Evolutionary conservation across 1,140 invertebrate species (phyloP).

Genomic region (Heliconius hewitsoni): DNA sequence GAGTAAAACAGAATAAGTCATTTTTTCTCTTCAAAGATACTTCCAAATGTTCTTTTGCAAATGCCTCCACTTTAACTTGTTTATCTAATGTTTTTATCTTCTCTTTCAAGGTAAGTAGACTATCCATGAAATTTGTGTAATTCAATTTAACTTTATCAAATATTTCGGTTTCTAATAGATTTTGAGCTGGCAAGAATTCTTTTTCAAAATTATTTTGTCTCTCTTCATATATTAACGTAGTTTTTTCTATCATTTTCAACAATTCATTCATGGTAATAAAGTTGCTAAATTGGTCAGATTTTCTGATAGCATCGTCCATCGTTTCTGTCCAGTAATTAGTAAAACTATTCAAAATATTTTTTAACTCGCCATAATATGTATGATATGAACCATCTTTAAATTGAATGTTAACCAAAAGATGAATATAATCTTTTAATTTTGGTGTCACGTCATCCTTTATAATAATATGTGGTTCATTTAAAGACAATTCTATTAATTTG

Average conservation of each 20-base stretch:
- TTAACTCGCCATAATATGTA: slow-evolving; percentile 58
- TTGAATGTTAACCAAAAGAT: slow-evolving; percentile 42
- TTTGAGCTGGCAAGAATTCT: slow-evolving; percentile 48
- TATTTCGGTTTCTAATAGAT: slow-evolving; percentile 41
- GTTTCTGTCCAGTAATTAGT: slow-evolving; percentile 46
- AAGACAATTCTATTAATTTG: slow-evolving; percentile 42
- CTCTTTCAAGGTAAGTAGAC: slow-evolving; percentile 39
- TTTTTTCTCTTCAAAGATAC: slow-evolving; percentile 47
- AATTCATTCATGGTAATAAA: slow-evolving; percentile 43
- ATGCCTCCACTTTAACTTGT: slow-evolving; percentile 51
- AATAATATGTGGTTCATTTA: slow-evolving; percentile 44
- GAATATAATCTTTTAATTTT: slow-evolving; percentile 49
- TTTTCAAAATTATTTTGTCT: slow-evolving; percentile 52
- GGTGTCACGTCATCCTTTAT: slow-evolving; percentile 45
- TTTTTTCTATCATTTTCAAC: slow-evolving; percentile 44
- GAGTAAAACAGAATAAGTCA: slow-evolving; percentile 50
- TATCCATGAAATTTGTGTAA: slow-evolving; percentile 38
- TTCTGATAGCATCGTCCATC: slow-evolving; percentile 51
- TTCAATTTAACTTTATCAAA: slow-evolving; percentile 47
- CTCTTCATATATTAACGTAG: slow-evolving; percentile 45
- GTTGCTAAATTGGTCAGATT: slow-evolving; percentile 49
- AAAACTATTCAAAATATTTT: slow-evolving; percentile 55
- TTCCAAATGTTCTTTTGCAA: slow-evolving; percentile 51
- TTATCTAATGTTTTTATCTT: slow-evolving; percentile 49
- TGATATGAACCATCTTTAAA: slow-evolving; percentile 50